phyloP scores from a whole-genome alignment of 2,888 invertebrate species.

The Lasius platythorax region DNA sequence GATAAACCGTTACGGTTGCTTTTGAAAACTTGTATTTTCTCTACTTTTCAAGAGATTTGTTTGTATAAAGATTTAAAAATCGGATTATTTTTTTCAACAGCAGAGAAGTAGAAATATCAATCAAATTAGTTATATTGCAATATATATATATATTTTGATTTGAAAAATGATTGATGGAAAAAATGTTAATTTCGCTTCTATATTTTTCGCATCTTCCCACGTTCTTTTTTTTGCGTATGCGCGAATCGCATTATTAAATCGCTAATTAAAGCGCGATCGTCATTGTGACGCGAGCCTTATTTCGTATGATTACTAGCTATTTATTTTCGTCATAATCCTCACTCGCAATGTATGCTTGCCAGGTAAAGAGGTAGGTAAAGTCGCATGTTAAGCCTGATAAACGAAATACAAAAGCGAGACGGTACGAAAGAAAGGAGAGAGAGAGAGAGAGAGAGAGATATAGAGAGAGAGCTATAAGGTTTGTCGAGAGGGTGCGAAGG shows the following conservation, averaged over 20 bases:
- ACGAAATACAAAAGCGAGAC: constrained; percentile 81
- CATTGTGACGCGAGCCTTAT: constrained; percentile 44
- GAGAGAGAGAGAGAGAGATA: not conserved
- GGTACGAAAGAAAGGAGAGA: constrained; percentile 30
- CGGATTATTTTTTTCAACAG: not conserved
- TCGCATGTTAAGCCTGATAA: constrained; percentile 84
- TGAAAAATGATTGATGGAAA: not conserved
- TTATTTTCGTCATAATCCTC: constrained; percentile 63
- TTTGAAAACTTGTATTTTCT: not conserved
- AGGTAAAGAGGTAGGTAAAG: constrained; percentile 79
- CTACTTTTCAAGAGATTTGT: not conserved
- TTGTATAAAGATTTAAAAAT: not conserved
- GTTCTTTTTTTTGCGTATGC: not conserved
- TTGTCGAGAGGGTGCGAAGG: constrained; percentile 50
- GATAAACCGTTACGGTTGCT: not conserved
- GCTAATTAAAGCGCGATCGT: constrained; percentile 39
- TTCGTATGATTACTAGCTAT: constrained; percentile 46
- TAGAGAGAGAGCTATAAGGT: not conserved
- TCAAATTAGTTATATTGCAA: not conserved
- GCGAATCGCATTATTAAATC: constrained; percentile 14
- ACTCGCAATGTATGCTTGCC: constrained; percentile 60
- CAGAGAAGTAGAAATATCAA: not conserved
- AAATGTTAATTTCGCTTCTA: not conserved
- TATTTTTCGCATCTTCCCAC: not conserved
- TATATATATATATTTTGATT: not conserved